Conservation (phyloP, 2,113 vertebrate genomes). For the Thinocorus orbignyianus region DNA sequence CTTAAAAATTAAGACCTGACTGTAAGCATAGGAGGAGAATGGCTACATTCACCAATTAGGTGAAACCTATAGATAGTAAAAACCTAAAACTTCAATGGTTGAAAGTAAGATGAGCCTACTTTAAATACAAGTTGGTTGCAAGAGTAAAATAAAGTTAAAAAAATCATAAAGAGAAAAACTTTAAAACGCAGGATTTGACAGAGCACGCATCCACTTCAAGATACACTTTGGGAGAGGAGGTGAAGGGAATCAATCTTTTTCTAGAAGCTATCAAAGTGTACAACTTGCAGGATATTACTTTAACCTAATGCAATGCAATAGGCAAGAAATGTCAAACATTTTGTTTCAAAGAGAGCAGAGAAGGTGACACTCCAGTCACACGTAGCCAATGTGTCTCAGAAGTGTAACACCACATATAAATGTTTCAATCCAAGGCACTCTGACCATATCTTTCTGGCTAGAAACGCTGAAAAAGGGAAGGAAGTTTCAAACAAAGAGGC, state of each 20-base stretch:
- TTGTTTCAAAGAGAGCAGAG: background rate
- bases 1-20: background rate
- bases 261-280: background rate
- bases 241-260: background rate
- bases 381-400: background rate
- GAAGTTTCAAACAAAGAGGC: background rate
- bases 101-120: background rate
- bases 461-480: background rate
- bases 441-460: background rate
- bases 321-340: background rate
- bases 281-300: background rate
- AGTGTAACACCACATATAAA: too few relatives aligned
- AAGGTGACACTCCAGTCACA: fast-evolving
- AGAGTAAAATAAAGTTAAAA: background rate
- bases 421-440: background rate
- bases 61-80: background rate
- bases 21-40: background rate
- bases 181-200: background rate
- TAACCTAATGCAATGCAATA: background rate
- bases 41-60: background rate
- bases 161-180: background rate
- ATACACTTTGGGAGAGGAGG: background rate
- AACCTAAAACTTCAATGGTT: background rate
- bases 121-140: background rate
- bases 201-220: background rate